A percentile compares a stretch with the other conserved stretches of the same genome.
phyloP scores from a whole-genome alignment of 2,888 invertebrate genomes.

The Chalcosyrphus nemorum region DNA sequence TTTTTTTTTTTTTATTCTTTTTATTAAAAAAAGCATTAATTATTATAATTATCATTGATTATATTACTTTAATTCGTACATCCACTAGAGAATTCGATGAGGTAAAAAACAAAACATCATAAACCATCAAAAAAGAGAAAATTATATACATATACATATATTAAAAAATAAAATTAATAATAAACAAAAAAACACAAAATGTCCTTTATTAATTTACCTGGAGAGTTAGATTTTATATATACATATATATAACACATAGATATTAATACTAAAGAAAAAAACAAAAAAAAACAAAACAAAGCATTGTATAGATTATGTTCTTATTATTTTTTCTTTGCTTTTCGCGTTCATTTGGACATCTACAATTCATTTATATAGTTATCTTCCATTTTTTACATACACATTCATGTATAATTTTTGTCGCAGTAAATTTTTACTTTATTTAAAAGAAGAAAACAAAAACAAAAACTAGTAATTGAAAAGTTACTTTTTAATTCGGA shows the following conservation, averaged over 20 bases:
- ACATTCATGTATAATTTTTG: constrained; percentile 35
- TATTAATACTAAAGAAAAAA: constrained; percentile 19
- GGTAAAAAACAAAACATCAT: not conserved
- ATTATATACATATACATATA: constrained; percentile 14
- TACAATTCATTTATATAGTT: constrained; percentile 25
- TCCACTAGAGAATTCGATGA: constrained; percentile 43
- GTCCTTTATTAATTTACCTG: constrained; percentile 52
- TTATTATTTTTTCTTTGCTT: constrained; percentile 22
- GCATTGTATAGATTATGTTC: constrained; percentile 20
- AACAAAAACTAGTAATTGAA: constrained; percentile 46
- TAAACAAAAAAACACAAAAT: constrained; percentile 4
- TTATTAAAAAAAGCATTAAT: too few relatives aligned
- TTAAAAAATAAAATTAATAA: not conserved
- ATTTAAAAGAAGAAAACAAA: constrained; percentile 16
- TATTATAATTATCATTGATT: constrained; percentile 44
- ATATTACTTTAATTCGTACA: constrained; percentile 34
- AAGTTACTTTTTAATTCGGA: constrained; percentile 42
- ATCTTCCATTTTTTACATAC: constrained; percentile 41
- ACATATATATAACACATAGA: constrained; percentile 27
- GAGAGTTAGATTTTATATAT: constrained; percentile 67
- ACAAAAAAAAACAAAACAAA: constrained; percentile 1
- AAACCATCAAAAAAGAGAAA: constrained; percentile 25
- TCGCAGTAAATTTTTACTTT: constrained; percentile 54
- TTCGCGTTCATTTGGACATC: constrained; percentile 19
- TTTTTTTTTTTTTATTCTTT: constrained; percentile 37